Conservation (phyloP, 2,113 vertebrate species). For the Oreochromis tanganicae region DNA sequence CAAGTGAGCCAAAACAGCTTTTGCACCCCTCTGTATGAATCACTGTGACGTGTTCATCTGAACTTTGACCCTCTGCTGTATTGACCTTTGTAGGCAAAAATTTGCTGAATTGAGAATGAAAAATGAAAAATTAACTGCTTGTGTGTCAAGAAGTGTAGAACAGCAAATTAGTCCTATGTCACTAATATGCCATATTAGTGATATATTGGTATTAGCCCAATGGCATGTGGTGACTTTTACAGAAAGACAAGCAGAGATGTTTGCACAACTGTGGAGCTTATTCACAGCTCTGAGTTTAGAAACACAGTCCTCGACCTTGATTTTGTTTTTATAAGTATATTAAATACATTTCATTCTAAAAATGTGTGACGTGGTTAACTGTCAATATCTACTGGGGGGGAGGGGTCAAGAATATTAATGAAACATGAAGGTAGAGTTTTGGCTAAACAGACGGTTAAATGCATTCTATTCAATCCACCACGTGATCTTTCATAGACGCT, state of each 20-base stretch:
- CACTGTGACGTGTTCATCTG: not conserved
- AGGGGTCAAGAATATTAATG: no score
- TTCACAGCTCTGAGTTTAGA: not conserved
- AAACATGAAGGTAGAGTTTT: no score
- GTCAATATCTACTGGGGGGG: no score
- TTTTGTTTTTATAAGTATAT: no score
- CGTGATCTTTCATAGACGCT: no score
- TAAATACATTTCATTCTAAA: no score
- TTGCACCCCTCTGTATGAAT: not conserved
- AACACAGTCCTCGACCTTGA: not conserved
- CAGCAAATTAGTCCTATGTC: not conserved
- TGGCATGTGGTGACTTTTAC: not conserved
- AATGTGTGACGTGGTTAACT: no score
- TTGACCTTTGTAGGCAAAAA: not conserved
- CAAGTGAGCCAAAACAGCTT: not conserved
- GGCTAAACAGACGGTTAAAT: no score
- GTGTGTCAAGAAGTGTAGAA: not conserved
- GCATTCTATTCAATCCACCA: no score
- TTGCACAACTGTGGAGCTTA: not conserved
- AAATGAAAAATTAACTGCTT: not conserved
- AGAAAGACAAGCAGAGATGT: not conserved
- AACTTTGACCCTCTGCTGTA: not conserved
- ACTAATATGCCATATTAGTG: not conserved
- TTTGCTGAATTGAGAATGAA: not conserved
- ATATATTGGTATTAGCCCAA: not conserved